A percentile compares a stretch with the other conserved stretches of the same genome.
These are phyloP conservation scores for Rhabdophis nuchalis DNA, from an alignment of 2,797 vertebrate genomes.

Conservation along the genomic window DNA sequence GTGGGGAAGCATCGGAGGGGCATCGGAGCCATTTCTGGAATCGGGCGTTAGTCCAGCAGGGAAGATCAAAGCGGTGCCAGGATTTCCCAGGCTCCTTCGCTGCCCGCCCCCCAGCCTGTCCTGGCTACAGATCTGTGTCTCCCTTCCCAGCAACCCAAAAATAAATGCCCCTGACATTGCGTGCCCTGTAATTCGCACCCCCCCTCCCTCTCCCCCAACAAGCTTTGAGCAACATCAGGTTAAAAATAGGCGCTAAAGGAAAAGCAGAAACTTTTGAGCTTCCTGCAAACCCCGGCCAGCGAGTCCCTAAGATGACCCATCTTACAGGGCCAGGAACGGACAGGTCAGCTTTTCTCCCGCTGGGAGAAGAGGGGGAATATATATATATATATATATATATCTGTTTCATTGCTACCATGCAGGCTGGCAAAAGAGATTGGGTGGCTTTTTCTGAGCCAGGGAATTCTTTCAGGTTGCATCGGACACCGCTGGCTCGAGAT, in stretches of 20 bases:
- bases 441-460: background rate
- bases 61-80: background rate
- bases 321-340: background rate
- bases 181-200: conserved; percentile 48
- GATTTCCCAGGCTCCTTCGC: background rate
- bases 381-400: no score
- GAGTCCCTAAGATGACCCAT: background rate
- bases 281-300: background rate
- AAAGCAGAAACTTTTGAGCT: conserved; percentile 8
- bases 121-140: background rate
- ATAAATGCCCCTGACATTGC: conserved; percentile 53
- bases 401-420: background rate
- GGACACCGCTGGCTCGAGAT: background rate
- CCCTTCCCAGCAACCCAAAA: conserved; percentile 56
- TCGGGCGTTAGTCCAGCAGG: accelerated
- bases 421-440: background rate
- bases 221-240: conserved; percentile 22
- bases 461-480: background rate
- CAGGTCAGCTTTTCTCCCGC: background rate
- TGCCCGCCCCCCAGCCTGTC: background rate
- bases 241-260: conserved; percentile 39
- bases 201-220: background rate
- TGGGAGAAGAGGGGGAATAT: background rate
- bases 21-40: background rate
- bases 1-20: accelerated